phyloP scores from a whole-genome alignment of 2,797 vertebrate species.

The Muscicapa striata region DNA sequence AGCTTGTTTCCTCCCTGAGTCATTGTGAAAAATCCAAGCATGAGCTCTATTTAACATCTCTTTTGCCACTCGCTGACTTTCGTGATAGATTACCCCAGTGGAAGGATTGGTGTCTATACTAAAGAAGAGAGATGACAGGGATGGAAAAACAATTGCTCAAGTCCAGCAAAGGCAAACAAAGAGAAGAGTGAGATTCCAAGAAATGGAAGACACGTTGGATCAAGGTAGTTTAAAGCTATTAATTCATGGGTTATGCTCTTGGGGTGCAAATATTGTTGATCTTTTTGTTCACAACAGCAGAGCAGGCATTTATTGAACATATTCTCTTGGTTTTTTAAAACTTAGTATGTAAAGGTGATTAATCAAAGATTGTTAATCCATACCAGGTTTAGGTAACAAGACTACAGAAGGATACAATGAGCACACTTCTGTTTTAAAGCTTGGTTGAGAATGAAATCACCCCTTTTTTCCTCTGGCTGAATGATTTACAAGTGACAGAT shows the following conservation, averaged over 20 bases:
- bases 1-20: neutral
- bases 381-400: neutral
- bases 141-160: slow-evolving; percentile 76
- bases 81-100: slow-evolving; percentile 80
- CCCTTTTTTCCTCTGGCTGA: neutral
- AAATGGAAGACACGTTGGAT: slow-evolving; percentile 87
- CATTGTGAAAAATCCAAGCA: neutral
- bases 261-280: neutral
- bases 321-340: neutral
- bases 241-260: neutral
- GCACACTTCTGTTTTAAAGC: neutral
- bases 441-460: neutral
- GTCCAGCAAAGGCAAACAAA: slow-evolving; percentile 79
- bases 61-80: neutral
- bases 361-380: neutral
- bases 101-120: slow-evolving; percentile 94
- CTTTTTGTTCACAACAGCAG: neutral
- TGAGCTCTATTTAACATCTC: neutral
- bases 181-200: slow-evolving; percentile 93
- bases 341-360: neutral
- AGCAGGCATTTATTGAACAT: neutral
- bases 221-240: slow-evolving; percentile 80
- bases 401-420: neutral
- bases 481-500: neutral
- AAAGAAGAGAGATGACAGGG: slow-evolving; percentile 86